Percentiles rank a stretch among this genome's conserved stretches.
These are phyloP conservation scores for Papilio protenor DNA, from an alignment of 2,888 invertebrate genomes.

Conservation along the genomic window DNA sequence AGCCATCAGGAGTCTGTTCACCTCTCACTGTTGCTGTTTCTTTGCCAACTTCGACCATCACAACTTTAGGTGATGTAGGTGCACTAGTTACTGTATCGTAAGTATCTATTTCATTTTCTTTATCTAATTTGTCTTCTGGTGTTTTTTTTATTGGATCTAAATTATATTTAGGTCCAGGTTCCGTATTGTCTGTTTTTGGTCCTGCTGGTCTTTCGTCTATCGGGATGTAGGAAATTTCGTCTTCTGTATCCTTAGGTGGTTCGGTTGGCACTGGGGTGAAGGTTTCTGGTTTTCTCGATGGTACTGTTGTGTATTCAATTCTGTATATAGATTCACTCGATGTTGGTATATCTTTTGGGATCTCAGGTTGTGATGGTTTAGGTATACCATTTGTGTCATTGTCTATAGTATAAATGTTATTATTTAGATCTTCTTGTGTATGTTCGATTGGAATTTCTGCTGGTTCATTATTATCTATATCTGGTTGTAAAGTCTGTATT, in stretches of 20 bases:
- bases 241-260: slow-evolving; percentile 27
- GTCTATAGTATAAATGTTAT: slow-evolving; percentile 31
- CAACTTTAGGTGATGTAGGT: slow-evolving; percentile 54
- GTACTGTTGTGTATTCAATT: slow-evolving; percentile 25
- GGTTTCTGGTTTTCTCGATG: neutral
- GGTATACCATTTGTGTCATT: slow-evolving; percentile 32
- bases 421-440: slow-evolving; percentile 13
- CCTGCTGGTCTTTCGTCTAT: slow-evolving; percentile 45
- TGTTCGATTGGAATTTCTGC: slow-evolving; percentile 18
- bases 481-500: slow-evolving; percentile 43
- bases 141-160: slow-evolving; percentile 6
- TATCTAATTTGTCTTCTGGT: slow-evolving; percentile 37
- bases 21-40: slow-evolving; percentile 59
- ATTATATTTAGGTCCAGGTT: slow-evolving; percentile 31
- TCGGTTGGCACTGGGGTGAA: slow-evolving; percentile 33
- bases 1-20: slow-evolving; percentile 60
- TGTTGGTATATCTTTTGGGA: slow-evolving; percentile 43
- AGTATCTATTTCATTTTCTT: slow-evolving; percentile 51
- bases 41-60: slow-evolving; percentile 57
- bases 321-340: slow-evolving; percentile 3
- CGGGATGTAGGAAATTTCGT: slow-evolving; percentile 42
- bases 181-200: slow-evolving; percentile 30
- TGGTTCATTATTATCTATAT: slow-evolving; percentile 30
- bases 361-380: slow-evolving; percentile 41
- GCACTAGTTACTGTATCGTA: slow-evolving; percentile 53